Evolutionary conservation across 2,797 vertebrate genomes (phyloP).

Genomic region (Pangasius macronema): DNA sequence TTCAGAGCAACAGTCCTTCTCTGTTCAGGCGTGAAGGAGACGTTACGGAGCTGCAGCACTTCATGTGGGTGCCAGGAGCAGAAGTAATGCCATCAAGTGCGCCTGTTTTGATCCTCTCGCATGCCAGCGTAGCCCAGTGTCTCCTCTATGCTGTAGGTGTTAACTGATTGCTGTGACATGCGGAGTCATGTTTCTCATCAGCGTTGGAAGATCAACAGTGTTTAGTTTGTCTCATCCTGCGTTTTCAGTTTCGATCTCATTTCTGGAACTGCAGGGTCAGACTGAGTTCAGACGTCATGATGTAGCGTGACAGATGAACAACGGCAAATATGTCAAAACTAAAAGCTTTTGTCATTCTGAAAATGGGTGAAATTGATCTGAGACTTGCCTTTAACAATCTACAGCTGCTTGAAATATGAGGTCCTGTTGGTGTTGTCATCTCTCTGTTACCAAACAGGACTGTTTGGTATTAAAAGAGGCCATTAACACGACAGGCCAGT

Average conservation of each 20-base stretch:
- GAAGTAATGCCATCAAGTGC: constrained; percentile 19
- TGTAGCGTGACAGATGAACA: neutral
- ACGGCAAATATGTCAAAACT: neutral
- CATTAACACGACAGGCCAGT: neutral
- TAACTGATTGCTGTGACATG: constrained; percentile 9
- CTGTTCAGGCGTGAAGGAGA: constrained; percentile 20
- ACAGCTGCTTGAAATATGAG: neutral
- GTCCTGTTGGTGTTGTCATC: neutral
- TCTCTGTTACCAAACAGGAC: neutral
- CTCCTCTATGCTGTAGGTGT: constrained; percentile 9
- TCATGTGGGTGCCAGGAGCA: constrained; percentile 38
- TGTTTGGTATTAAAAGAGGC: neutral
- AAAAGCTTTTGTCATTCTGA: neutral
- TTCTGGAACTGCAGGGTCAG: neutral
- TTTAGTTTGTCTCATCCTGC: neutral
- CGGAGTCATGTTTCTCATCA: constrained; percentile 31
- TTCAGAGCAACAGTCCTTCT: constrained; percentile 31
- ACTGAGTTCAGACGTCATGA: neutral
- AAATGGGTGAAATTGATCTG: neutral
- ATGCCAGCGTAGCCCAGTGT: constrained; percentile 28
- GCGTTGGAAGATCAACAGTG: neutral
- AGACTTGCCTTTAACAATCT: neutral
- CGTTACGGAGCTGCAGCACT: neutral
- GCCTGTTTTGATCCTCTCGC: constrained; percentile 52
- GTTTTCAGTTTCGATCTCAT: constrained; percentile 35